These are phyloP conservation scores for Serripes groenlandicus DNA, from an alignment of 2,888 invertebrate species.

Conservation along the genomic window DNA sequence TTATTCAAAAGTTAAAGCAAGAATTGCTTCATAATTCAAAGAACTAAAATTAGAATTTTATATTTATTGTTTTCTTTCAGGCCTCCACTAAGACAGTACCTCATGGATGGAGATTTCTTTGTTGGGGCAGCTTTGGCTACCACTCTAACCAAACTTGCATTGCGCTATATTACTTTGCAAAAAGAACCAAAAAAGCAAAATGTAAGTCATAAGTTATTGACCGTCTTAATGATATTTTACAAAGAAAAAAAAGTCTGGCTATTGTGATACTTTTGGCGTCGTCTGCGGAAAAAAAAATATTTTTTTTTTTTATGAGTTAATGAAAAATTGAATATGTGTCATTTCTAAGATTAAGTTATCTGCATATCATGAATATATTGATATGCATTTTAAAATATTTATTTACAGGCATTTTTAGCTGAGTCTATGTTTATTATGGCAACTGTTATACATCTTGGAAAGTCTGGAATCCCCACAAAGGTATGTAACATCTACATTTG, in stretches of 20 bases:
- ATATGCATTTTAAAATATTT: too few species aligned
- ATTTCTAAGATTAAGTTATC: too few species aligned
- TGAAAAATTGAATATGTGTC: too few species aligned
- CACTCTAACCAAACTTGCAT: slow-evolving; percentile 95
- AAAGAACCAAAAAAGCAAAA: slow-evolving; percentile 85
- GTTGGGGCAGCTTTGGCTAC: slow-evolving; percentile 97
- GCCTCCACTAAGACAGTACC: slow-evolving; percentile 94
- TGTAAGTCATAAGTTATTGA: slow-evolving; percentile 84
- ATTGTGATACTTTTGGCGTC: too few species aligned
- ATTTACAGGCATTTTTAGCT: slow-evolving; percentile 87
- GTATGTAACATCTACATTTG: slow-evolving; percentile 69
- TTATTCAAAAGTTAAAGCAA: too few species aligned
- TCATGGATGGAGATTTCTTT: slow-evolving; percentile 98
- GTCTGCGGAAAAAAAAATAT: too few species aligned
- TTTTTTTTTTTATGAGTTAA: too few species aligned
- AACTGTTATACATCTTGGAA: slow-evolving; percentile 94
- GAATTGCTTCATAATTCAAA: too few species aligned
- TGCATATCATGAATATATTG: too few species aligned
- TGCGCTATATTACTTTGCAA: slow-evolving; percentile 89
- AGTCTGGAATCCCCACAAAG: slow-evolving; percentile 89
- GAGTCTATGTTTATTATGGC: slow-evolving; percentile 94
- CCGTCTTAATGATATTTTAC: neutral
- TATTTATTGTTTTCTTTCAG: too few species aligned
- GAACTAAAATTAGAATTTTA: too few species aligned
- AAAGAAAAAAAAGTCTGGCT: too few species aligned